A percentile compares a stretch with the other conserved stretches of the same genome.
phyloP scores from a whole-genome alignment of 2,888 invertebrate species.

The Drosophila merina region DNA sequence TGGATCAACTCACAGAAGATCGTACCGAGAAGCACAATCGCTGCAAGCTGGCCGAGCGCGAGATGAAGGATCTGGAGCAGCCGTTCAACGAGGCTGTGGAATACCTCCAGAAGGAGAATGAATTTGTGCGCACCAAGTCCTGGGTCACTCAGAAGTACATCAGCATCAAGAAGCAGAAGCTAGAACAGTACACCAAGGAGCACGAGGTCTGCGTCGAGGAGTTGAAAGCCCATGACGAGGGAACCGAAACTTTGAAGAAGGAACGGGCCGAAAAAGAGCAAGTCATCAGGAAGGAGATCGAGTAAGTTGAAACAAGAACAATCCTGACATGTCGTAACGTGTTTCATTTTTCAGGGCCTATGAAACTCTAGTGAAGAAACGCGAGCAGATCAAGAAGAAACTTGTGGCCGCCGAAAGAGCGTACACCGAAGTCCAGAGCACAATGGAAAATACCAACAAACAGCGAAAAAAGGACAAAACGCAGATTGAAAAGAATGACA shows the following conservation, averaged over 20 bases:
- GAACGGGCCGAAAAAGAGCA: constrained; percentile 85
- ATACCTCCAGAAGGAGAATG: constrained; percentile 92
- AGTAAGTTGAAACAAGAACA: constrained; percentile 60
- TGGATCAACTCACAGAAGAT: constrained; percentile 90
- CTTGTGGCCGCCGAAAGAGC: constrained; percentile 88
- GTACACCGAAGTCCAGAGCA: constrained; percentile 87
- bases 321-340: not conserved
- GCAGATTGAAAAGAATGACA: constrained; percentile 87
- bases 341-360: constrained; percentile 85
- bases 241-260: constrained; percentile 72
- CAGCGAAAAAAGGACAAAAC: constrained; percentile 90
- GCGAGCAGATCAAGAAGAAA: constrained; percentile 86
- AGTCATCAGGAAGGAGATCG: constrained; percentile 79
- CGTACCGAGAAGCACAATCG: constrained; percentile 93
- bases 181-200: constrained; percentile 86
- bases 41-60: constrained; percentile 92
- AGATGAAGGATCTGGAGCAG: constrained; percentile 90
- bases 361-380: constrained; percentile 85
- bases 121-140: constrained; percentile 88
- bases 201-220: constrained; percentile 87
- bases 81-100: constrained; percentile 92
- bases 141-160: constrained; percentile 88
- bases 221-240: constrained; percentile 83
- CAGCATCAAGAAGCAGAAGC: constrained; percentile 86
- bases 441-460: constrained; percentile 88